Evolutionary conservation across 2,888 invertebrate species (phyloP).

Genomic region (Caenorhabditis virilis): DNA sequence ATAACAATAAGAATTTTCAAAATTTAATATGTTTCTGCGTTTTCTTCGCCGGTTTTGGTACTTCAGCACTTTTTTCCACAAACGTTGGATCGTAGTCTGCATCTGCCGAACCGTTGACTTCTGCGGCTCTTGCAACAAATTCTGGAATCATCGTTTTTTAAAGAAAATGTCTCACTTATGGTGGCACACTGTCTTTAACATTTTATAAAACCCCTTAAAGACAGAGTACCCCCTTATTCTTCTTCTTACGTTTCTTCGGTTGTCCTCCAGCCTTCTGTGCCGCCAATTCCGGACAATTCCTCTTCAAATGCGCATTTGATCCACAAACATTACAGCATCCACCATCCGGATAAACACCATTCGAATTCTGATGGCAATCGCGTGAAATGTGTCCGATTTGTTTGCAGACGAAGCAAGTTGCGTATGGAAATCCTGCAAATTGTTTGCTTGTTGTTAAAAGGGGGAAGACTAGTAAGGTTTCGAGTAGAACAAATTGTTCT

Average conservation of each 20-base stretch:
- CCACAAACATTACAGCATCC: conserved; percentile 80
- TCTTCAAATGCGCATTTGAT: conserved; percentile 83
- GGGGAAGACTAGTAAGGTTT: no score
- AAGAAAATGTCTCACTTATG: not conserved
- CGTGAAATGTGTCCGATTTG: conserved; percentile 85
- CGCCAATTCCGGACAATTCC: conserved; percentile 73
- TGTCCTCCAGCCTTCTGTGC: conserved; percentile 35
- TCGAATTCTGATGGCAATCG: conserved; percentile 86
- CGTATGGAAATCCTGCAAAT: conserved; percentile 77
- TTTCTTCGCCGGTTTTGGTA: conserved; percentile 8
- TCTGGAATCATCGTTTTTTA: conserved; percentile 1
- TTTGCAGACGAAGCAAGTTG: conserved; percentile 85
- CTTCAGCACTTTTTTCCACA: not conserved
- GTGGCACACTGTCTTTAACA: no score
- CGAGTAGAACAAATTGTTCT: no score
- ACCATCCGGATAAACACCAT: conserved; percentile 85
- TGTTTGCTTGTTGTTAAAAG: not conserved
- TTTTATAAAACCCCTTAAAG: not conserved
- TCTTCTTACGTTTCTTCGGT: conserved; percentile 21
- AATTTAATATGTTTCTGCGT: conserved; percentile 33
- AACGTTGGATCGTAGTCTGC: conserved; percentile 39
- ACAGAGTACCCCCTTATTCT: not conserved
- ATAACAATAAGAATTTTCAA: no score
- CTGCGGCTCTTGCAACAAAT: not conserved
- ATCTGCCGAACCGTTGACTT: conserved; percentile 25